Conservation (phyloP, 2,797 vertebrate genomes). For the Dromococcyx pavoninus region DNA sequence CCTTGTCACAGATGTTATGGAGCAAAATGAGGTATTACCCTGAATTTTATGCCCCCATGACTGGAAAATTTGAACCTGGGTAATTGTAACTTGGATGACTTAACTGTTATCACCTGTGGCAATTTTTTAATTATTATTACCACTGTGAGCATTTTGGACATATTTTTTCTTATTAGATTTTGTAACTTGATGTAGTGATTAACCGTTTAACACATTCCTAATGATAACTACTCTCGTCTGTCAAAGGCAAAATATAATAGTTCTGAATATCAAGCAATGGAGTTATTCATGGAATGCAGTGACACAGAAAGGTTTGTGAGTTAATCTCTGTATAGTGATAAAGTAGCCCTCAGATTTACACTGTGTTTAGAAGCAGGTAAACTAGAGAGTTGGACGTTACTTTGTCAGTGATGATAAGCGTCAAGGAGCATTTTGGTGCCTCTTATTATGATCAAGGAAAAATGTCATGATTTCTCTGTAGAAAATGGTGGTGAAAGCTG, state of each 20-base stretch:
- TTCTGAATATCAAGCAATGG: neutral
- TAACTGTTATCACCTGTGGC: neutral
- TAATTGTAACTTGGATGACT: neutral
- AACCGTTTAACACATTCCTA: neutral
- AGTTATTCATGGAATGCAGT: neutral
- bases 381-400: neutral
- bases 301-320: neutral
- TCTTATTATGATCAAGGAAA: neutral
- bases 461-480: neutral
- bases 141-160: neutral
- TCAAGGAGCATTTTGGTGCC: neutral
- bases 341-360: neutral
- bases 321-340: neutral
- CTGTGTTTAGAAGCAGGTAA: neutral
- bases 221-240: neutral
- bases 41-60: neutral
- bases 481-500: neutral
- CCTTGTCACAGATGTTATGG: neutral
- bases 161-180: neutral
- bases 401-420: neutral
- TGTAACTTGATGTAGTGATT: neutral
- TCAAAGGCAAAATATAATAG: neutral
- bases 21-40: neutral
- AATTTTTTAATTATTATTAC: neutral
- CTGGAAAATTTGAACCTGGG: slow-evolving; percentile 4